Base-by-base conservation (phyloP, 2,797 vertebrate species). In the Phoebastria nigripes region DNA sequence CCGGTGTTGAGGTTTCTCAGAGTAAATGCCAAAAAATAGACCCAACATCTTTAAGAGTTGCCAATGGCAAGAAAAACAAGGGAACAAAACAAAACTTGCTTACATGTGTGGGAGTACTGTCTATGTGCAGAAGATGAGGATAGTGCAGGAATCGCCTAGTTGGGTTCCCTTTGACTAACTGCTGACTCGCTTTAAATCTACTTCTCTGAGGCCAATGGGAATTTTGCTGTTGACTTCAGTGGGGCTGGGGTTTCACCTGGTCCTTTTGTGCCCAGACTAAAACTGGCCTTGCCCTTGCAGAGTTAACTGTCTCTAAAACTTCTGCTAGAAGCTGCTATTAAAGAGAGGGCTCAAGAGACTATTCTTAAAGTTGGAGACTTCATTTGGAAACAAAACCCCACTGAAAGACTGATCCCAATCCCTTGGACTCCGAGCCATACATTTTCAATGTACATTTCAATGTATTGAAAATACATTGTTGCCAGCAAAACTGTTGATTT, bases 11-110 rank as follows among this genome's bases (percentile, higher is more conserved):
- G 89, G 89, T 96, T 96, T 97, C 92, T 97, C 91, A 93, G 95
- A 96, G 87, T 90, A 93, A 96, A 97, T 96, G 96, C 97, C 97
- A 97, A 97, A 97, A 94, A 87, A 39, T 41, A 91, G 73, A 86
- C 91, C 51, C 74, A 46, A 82, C 46, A 70, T 85, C 51, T 95
- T 3, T 56, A 96, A 62, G 66, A 94, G 79, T 93, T 94, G 96
- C 93, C 95, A 74, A 78, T 93, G 93, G 93, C 94, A 89, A 91
- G 89, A 93, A 71, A 91, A 81, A 80, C 72, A 86, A 95, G 96
- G 90, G 96, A 95, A 93, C 96, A 92, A 93, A 94, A 44, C 63
- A 70, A 41, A 76, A 51, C 82, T 87, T 73, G 76, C 85, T 87
- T 73, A 59, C 0, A 2, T 67, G 89, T 86, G 80, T 85, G 87